Evolutionary conservation across 2,888 invertebrate genomes (phyloP).

Genomic region (Ceramica pisi): DNA sequence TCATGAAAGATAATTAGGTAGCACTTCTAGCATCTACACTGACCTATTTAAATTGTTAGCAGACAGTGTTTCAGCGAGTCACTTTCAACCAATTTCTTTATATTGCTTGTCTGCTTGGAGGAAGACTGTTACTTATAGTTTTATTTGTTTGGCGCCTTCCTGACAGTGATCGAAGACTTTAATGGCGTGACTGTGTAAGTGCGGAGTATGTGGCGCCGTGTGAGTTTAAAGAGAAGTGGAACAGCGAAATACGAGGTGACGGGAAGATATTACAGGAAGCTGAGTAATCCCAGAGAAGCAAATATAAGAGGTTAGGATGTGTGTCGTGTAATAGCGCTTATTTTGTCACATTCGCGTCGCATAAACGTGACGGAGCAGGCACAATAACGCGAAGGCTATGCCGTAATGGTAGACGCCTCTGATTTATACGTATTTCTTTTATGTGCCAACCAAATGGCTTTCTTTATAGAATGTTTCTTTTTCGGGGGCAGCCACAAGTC

Average conservation of each 20-base stretch:
- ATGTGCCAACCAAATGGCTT: slow-evolving; percentile 86
- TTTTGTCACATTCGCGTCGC: slow-evolving; percentile 86
- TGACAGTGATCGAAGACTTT: slow-evolving; percentile 65
- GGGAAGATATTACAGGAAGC: slow-evolving; percentile 52
- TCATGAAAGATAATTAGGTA: slow-evolving; percentile 52
- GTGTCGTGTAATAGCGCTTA: slow-evolving; percentile 83
- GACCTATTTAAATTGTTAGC: slow-evolving; percentile 31
- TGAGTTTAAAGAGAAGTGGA: slow-evolving; percentile 48
- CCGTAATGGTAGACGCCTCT: slow-evolving; percentile 86
- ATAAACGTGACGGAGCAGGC: slow-evolving; percentile 85
- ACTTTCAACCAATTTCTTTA: slow-evolving; percentile 55
- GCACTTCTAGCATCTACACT: slow-evolving; percentile 16
- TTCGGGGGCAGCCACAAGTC: slow-evolving; percentile 75
- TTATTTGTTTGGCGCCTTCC: slow-evolving; percentile 59
- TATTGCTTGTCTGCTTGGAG: slow-evolving; percentile 51
- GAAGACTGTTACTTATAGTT: slow-evolving; percentile 57
- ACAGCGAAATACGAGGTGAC: slow-evolving; percentile 51
- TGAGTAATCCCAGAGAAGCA: slow-evolving; percentile 65
- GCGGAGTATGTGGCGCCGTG: slow-evolving; percentile 23
- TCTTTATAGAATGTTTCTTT: slow-evolving; percentile 83
- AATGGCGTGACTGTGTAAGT: slow-evolving; percentile 53
- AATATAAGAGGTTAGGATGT: slow-evolving; percentile 74
- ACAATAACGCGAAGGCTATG: slow-evolving; percentile 83
- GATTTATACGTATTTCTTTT: slow-evolving; percentile 90
- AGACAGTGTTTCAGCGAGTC: slow-evolving; percentile 52